These are phyloP conservation scores for Valencia hispanica DNA, from an alignment of 2,797 vertebrate species.

Conservation along the genomic window DNA sequence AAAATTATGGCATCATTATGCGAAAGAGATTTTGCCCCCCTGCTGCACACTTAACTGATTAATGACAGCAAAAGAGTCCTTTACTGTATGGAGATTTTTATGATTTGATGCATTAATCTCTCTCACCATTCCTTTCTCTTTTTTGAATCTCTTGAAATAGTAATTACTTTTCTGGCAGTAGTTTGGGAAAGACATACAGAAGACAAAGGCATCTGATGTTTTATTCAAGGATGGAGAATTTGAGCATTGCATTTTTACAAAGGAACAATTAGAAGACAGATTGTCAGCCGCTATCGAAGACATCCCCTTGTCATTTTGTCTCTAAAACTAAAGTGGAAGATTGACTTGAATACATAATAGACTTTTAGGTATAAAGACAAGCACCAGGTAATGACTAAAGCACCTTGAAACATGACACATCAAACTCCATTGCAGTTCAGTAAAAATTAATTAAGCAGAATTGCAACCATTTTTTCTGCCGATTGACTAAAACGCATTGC, in stretches of 20 bases:
- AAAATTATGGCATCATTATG: constrained; percentile 61
- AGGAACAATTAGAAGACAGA: constrained; percentile 33
- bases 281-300: constrained; percentile 46
- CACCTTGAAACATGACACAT: constrained; percentile 55
- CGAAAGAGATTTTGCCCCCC: constrained; percentile 11
- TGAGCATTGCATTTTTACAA: constrained; percentile 34
- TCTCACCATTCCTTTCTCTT: constrained; percentile 20
- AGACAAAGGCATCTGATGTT: constrained; percentile 38
- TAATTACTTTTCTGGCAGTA: constrained; percentile 33
- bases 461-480: not conserved
- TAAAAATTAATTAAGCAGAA: not conserved
- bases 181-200: constrained; percentile 21
- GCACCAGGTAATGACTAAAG: constrained; percentile 34
- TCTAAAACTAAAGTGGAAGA: constrained; percentile 22
- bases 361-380: constrained; percentile 41
- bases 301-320: constrained; percentile 35
- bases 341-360: constrained; percentile 48
- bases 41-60: constrained; percentile 57
- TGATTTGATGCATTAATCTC: constrained; percentile 70
- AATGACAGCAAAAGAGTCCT: constrained; percentile 65
- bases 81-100: constrained; percentile 70
- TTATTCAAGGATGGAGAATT: constrained; percentile 51
- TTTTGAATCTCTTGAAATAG: constrained; percentile 33
- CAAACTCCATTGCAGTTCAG: constrained; percentile 6
- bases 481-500: not conserved